phyloP scores from a whole-genome alignment of 2,113 vertebrate genomes.

The Nanorana parkeri region DNA sequence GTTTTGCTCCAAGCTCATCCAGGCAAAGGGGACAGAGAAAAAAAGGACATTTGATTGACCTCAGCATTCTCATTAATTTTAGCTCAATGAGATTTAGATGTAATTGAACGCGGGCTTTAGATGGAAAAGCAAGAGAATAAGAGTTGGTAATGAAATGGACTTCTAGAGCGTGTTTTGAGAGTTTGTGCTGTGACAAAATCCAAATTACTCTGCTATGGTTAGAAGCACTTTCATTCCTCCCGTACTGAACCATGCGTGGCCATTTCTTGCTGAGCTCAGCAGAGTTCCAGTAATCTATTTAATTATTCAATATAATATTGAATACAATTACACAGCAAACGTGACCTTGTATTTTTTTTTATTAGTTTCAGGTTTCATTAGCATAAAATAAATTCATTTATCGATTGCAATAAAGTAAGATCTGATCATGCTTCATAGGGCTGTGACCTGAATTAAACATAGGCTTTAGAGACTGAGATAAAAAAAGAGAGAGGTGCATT shows the following conservation, averaged over 20 bases:
- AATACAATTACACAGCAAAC: constrained; percentile 40
- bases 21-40: no score
- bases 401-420: constrained; percentile 36
- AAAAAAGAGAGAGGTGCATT: neutral
- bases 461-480: neutral
- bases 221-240: neutral
- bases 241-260: constrained; percentile 29
- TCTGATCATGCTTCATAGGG: constrained; percentile 27
- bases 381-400: constrained; percentile 41
- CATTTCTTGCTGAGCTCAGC: constrained; percentile 45
- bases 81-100: no score
- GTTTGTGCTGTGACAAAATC: neutral
- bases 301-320: constrained; percentile 49
- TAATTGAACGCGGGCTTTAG: no score
- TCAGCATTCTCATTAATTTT: no score
- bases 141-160: no score
- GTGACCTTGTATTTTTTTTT: constrained; percentile 50
- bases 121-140: no score
- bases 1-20: no score
- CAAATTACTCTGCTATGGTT: neutral
- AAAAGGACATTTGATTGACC: no score
- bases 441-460: constrained; percentile 22
- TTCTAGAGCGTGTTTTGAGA: neutral
- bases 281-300: constrained; percentile 23
- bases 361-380: constrained; percentile 35